Percentiles rank a stretch among this genome's conserved stretches.
Conservation (phyloP, 2,113 vertebrate genomes). For the Ploceus nigricollis region DNA sequence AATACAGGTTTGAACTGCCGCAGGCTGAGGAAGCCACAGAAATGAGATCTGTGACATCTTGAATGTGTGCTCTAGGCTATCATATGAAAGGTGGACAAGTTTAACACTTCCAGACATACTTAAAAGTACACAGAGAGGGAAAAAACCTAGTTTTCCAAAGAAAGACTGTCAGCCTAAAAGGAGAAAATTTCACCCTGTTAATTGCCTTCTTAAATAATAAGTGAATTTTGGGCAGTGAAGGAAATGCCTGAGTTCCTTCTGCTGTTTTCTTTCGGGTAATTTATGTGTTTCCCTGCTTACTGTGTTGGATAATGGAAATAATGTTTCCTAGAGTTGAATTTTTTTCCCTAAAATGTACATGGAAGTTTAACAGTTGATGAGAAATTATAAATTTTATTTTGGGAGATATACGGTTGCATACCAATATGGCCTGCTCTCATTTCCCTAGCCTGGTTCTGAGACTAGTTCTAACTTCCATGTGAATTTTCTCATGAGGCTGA, state of each 20-base stretch:
- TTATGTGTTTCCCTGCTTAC: not conserved
- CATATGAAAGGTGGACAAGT: constrained; percentile 17
- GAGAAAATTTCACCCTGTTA: not conserved
- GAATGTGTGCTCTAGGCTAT: not conserved
- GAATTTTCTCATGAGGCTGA: not conserved
- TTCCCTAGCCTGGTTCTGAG: not conserved
- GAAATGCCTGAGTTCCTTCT: not conserved
- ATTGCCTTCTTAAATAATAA: not conserved
- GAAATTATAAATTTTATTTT: not conserved
- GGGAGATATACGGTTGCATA: not conserved
- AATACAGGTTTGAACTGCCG: constrained; percentile 3
- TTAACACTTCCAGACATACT: not conserved
- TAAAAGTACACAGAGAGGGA: not conserved
- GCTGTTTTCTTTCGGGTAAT: not conserved
- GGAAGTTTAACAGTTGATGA: not conserved
- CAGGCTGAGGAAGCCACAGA: constrained; percentile 23
- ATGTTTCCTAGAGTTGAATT: not conserved
- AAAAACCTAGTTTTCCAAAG: not conserved
- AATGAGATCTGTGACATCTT: constrained; percentile 11
- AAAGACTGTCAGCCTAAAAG: not conserved
- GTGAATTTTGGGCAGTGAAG: not conserved
- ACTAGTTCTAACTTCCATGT: not conserved
- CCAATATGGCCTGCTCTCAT: not conserved
- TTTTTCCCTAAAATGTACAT: not conserved
- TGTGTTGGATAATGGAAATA: not conserved